Conservation (phyloP, 2,888 invertebrate genomes). For the Heliconius erato region DNA sequence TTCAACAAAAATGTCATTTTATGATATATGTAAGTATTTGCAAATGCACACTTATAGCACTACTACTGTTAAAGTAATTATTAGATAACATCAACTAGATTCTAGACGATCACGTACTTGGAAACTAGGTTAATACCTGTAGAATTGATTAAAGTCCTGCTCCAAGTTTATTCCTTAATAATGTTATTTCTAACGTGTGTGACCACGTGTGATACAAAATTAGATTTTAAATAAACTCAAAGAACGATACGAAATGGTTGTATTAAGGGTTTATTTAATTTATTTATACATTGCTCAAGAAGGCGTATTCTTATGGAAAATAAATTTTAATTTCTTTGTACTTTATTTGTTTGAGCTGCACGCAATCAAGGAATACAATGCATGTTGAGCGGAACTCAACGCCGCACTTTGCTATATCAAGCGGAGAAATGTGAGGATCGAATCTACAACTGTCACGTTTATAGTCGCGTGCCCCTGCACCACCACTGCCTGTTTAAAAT, state of each 20-base stretch:
- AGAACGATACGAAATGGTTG: too few relatives aligned
- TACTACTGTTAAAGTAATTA: constrained; percentile 22
- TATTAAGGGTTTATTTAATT: too few relatives aligned
- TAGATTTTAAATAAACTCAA: not conserved
- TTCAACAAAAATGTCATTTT: not conserved
- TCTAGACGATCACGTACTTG: constrained; percentile 40
- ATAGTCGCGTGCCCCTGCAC: not conserved
- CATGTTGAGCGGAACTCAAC: not conserved
- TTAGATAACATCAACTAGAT: constrained; percentile 30
- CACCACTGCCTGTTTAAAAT: too few relatives aligned
- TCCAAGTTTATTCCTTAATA: constrained; percentile 55
- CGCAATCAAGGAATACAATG: not conserved
- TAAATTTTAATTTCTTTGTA: not conserved
- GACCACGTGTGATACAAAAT: not conserved
- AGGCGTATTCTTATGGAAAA: too few relatives aligned
- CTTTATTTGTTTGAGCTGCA: too few relatives aligned
- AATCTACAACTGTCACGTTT: not conserved
- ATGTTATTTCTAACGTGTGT: not conserved
- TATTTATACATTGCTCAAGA: too few relatives aligned
- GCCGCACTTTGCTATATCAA: not conserved
- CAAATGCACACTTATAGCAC: constrained; percentile 1
- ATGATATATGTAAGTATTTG: not conserved
- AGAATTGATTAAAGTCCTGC: constrained; percentile 49
- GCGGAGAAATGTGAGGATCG: not conserved
- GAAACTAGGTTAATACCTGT: constrained; percentile 46